Conservation (phyloP, 2,888 invertebrate species). For the Pemphredon lugubris region DNA sequence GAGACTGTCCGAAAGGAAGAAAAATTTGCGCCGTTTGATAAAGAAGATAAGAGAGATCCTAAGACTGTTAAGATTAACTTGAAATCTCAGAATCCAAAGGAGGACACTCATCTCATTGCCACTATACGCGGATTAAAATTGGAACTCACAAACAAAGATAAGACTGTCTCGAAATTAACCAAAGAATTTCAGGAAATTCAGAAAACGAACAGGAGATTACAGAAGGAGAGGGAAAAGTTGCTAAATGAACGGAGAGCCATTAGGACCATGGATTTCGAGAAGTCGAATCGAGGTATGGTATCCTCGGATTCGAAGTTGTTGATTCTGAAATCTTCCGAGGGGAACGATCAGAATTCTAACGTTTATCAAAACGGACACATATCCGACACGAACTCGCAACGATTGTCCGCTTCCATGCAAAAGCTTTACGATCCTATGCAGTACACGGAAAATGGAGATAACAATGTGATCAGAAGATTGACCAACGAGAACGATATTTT, state of each 20-base stretch:
- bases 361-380: conserved; percentile 75
- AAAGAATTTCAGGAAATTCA: conserved; percentile 89
- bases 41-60: conserved; percentile 68
- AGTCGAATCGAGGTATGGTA: conserved; percentile 58
- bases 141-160: conserved; percentile 89
- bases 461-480: conserved; percentile 81
- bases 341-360: conserved; percentile 78
- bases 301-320: conserved; percentile 72
- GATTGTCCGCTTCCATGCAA: conserved; percentile 70
- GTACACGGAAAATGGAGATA: conserved; percentile 80
- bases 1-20: conserved; percentile 72
- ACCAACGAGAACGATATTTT: conserved; percentile 83
- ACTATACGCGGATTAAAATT: conserved; percentile 90
- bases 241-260: conserved; percentile 78
- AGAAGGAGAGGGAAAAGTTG: conserved; percentile 87
- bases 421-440: conserved; percentile 79
- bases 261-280: conserved; percentile 58
- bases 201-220: conserved; percentile 88
- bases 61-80: conserved; percentile 60
- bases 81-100: conserved; percentile 82
- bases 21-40: conserved; percentile 54
- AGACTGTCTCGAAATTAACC: conserved; percentile 87
- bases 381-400: conserved; percentile 64
- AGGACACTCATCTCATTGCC: conserved; percentile 89
- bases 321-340: conserved; percentile 76